Evolutionary conservation across 2,888 invertebrate species (phyloP).

Genomic region (Coleophora flavipennella): DNA sequence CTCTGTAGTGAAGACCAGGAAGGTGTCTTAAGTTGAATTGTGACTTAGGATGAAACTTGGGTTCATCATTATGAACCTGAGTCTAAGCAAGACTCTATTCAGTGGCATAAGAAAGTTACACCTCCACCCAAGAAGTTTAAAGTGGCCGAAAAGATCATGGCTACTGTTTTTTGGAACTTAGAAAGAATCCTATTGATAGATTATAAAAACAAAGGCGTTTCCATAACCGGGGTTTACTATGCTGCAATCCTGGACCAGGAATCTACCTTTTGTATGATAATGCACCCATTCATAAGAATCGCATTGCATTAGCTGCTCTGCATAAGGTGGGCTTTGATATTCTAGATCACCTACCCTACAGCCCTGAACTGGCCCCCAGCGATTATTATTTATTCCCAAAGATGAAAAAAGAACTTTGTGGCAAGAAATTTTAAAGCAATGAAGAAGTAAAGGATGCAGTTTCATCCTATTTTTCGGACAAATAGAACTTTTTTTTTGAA

Average conservation of each 20-base stretch:
- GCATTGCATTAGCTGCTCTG: too few species aligned
- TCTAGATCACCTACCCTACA: slow-evolving; percentile 10
- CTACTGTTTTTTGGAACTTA: slow-evolving; percentile 6
- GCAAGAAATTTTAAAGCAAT: too few species aligned
- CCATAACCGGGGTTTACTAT: slow-evolving; percentile 10
- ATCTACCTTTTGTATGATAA: slow-evolving; percentile 7
- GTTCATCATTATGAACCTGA: slow-evolving; percentile 21
- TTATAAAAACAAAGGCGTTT: slow-evolving; percentile 9
- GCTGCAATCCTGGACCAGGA: slow-evolving; percentile 15
- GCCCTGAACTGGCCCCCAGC: slow-evolving; percentile 8
- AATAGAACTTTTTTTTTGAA: too few species aligned
- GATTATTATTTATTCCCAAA: slow-evolving; percentile 9
- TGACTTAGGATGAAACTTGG: slow-evolving; percentile 20
- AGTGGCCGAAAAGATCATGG: slow-evolving; percentile 4
- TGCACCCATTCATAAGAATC: too few species aligned
- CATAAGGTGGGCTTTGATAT: slow-evolving; percentile 5
- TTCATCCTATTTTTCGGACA: too few species aligned
- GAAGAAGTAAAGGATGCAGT: too few species aligned
- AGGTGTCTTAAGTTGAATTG: slow-evolving; percentile 1
- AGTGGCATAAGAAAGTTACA: too few species aligned
- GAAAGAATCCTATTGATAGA: slow-evolving; percentile 11
- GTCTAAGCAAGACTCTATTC: neutral
- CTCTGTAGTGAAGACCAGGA: slow-evolving; percentile 8
- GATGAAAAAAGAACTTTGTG: too few species aligned
- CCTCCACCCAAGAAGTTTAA: too few species aligned